Percentiles rank a stretch among this genome's conserved stretches.
Conservation (phyloP, 2,797 vertebrate species). For the Sebastolobus alascanus region DNA sequence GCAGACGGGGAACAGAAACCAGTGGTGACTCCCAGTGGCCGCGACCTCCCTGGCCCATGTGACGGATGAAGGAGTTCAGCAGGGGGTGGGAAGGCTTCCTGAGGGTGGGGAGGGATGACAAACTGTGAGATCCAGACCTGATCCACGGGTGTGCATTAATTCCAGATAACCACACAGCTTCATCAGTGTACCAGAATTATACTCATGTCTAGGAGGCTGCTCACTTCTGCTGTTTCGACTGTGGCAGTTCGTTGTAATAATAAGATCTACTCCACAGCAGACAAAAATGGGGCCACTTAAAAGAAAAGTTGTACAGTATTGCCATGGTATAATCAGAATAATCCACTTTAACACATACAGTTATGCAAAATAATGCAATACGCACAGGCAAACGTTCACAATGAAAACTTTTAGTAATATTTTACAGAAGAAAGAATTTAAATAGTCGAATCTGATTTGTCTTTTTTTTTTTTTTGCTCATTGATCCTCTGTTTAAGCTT, state of each 20-base stretch:
- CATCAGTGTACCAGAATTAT: neutral
- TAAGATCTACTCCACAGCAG: neutral
- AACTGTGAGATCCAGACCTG: neutral
- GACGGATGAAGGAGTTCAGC: constrained; percentile 90
- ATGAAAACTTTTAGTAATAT: neutral
- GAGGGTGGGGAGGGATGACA: neutral
- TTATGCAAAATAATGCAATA: neutral
- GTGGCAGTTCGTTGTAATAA: neutral
- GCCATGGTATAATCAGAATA: neutral
- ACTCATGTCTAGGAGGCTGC: neutral
- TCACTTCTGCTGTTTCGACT: neutral
- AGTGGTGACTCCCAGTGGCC: constrained; percentile 91
- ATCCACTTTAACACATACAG: neutral
- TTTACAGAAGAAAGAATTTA: too few relatives aligned
- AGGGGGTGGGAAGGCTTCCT: constrained; percentile 93
- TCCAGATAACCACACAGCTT: neutral
- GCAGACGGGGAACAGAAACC: constrained; percentile 90
- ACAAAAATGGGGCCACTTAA: neutral
- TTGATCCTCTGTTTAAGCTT: neutral
- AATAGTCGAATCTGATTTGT: too few relatives aligned
- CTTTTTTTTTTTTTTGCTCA: neutral
- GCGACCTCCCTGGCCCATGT: constrained; percentile 89
- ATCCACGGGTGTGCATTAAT: neutral
- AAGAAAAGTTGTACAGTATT: neutral
- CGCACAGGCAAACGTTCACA: neutral